Evolutionary conservation across 2,797 vertebrate species (phyloP).

Genomic region (Enteromius paludinosus): DNA sequence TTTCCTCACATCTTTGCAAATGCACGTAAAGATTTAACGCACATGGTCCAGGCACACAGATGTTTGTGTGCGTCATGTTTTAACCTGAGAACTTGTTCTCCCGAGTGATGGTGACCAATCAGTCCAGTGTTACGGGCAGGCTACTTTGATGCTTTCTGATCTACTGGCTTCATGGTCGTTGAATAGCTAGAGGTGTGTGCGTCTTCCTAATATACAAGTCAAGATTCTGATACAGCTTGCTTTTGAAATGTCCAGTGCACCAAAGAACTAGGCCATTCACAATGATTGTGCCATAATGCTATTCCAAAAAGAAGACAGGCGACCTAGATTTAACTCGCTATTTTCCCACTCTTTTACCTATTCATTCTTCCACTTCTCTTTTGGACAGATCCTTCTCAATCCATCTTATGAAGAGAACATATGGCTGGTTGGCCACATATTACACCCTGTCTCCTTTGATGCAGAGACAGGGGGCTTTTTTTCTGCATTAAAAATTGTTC

Average conservation of each 20-base stretch:
- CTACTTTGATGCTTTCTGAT: conserved; percentile 26
- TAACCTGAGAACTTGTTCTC: no score
- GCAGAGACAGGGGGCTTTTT: not conserved
- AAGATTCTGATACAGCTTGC: conserved; percentile 19
- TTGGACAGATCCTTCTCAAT: conserved; percentile 3
- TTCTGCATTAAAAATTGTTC: conserved; percentile 20
- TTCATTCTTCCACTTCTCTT: not conserved
- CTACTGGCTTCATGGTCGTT: not conserved
- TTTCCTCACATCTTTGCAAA: no score
- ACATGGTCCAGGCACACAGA: no score
- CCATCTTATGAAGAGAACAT: conserved; percentile 6
- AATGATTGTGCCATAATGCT: conserved; percentile 61
- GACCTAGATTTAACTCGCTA: conserved; percentile 70
- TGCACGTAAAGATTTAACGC: no score
- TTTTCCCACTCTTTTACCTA: conserved; percentile 74
- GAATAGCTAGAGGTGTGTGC: not conserved
- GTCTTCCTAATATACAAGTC: not conserved
- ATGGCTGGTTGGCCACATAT: conserved; percentile 15
- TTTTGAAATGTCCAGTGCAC: conserved; percentile 55
- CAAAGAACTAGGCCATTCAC: conserved; percentile 72
- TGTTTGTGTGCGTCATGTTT: no score
- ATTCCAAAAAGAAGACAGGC: conserved; percentile 71
- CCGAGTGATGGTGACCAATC: no score
- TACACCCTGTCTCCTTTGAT: not conserved
- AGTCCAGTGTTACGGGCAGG: no score